A percentile compares a stretch with the other conserved stretches of the same genome.
These are phyloP conservation scores for Megamerina dolium DNA, from an alignment of 2,888 invertebrate genomes.

Conservation along the genomic window DNA sequence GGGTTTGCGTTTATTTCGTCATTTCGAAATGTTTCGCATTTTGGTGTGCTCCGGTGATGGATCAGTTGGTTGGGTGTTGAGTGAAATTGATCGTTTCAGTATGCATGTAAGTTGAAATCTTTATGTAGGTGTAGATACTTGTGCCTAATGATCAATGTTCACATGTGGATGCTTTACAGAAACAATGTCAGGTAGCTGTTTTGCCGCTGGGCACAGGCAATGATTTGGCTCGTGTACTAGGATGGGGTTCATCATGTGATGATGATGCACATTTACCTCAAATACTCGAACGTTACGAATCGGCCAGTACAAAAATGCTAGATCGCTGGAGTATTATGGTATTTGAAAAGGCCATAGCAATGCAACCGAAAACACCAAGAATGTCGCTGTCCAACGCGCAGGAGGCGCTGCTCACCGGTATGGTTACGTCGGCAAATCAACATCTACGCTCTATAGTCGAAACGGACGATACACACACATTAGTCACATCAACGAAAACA, in stretches of 20 bases:
- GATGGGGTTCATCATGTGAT: constrained; percentile 95
- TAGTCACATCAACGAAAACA: constrained; percentile 67
- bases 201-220: constrained; percentile 94
- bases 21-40: constrained; percentile 93
- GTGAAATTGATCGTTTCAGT: constrained; percentile 89
- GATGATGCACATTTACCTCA: constrained; percentile 90
- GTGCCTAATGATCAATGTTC: neutral
- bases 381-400: constrained; percentile 52
- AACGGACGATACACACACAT: constrained; percentile 67
- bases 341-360: constrained; percentile 69
- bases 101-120: constrained; percentile 74
- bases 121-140: neutral
- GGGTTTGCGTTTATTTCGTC: constrained; percentile 80
- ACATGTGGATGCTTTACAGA: constrained; percentile 51
- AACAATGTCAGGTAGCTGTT: constrained; percentile 91
- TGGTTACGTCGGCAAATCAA: constrained; percentile 69
- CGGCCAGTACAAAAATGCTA: constrained; percentile 95
- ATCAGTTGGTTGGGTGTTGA: constrained; percentile 95
- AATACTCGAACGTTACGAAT: constrained; percentile 87
- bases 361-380: constrained; percentile 51
- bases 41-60: constrained; percentile 97
- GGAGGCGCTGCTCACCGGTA: constrained; percentile 57
- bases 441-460: constrained; percentile 83
- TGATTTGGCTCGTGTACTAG: constrained; percentile 88
- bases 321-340: constrained; percentile 98